These are phyloP conservation scores for Lamproptera curius DNA, from an alignment of 2,888 invertebrate species.

Conservation along the genomic window DNA sequence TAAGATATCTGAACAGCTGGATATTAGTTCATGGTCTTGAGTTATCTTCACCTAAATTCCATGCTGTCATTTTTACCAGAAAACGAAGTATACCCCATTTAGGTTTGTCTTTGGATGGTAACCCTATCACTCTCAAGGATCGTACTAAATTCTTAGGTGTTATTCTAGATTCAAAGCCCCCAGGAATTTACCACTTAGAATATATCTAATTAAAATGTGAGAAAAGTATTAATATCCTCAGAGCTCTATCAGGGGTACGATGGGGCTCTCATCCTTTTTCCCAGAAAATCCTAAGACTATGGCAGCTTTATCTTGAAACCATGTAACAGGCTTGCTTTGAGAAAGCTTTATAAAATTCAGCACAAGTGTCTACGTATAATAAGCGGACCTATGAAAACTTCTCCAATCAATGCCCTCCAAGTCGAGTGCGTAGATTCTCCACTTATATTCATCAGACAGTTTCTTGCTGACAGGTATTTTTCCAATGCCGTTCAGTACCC, in stretches of 20 bases:
- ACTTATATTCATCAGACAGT: constrained; percentile 3
- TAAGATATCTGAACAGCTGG: constrained; percentile 12
- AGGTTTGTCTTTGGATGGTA: not conserved
- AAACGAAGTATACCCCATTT: not conserved
- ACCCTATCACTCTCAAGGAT: not conserved
- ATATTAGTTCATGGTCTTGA: constrained; percentile 5
- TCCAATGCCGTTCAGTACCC: not conserved
- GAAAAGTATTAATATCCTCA: constrained; percentile 13
- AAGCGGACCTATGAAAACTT: constrained; percentile 29
- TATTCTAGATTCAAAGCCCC: constrained; percentile 20
- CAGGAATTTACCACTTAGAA: not conserved
- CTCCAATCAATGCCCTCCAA: constrained; percentile 28
- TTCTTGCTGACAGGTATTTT: not conserved
- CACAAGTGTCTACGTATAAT: constrained; percentile 27
- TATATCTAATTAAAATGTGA: constrained; percentile 14
- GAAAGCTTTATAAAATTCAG: constrained; percentile 24
- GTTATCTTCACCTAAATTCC: not conserved
- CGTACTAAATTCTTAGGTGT: constrained; percentile 21
- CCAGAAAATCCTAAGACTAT: constrained; percentile 28
- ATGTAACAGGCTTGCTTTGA: constrained; percentile 18
- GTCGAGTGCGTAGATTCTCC: constrained; percentile 13
- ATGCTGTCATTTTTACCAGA: not conserved
- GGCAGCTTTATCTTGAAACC: constrained; percentile 26
- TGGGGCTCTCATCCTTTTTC: constrained; percentile 27
- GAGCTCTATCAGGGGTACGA: constrained; percentile 24